Percentiles rank a stretch among this genome's conserved stretches.
Evolutionary conservation across 2,797 vertebrate species (phyloP).

Genomic region (Tokudaia tokunoshimensis): DNA sequence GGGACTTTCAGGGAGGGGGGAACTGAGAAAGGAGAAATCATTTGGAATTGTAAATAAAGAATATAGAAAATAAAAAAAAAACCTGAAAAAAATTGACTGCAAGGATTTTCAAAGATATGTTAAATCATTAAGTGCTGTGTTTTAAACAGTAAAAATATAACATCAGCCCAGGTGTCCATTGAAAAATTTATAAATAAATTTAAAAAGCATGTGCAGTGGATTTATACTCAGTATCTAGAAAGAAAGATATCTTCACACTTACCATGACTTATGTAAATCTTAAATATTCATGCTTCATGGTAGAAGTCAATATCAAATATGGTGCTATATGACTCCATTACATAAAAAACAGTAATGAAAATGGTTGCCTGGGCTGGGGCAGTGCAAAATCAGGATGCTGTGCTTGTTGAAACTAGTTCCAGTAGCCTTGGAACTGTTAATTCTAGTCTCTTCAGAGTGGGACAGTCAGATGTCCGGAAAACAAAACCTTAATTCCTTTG

Average conservation of each 20-base stretch:
- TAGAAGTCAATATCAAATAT: background rate
- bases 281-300: too few species aligned
- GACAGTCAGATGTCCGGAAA: background rate
- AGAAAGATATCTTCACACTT: background rate
- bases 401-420: background rate
- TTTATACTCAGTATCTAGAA: background rate
- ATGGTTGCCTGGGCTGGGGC: accelerated
- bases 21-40: too few species aligned
- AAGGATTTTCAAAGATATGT: background rate
- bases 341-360: background rate
- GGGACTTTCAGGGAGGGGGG: too few species aligned
- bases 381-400: background rate
- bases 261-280: background rate
- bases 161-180: background rate
- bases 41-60: too few species aligned
- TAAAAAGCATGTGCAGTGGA: background rate
- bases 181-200: background rate
- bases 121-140: background rate
- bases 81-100: background rate
- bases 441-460: too few species aligned
- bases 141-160: background rate
- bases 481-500: background rate
- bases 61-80: background rate
- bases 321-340: background rate
- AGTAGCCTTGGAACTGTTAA: background rate